Conservation (phyloP, 2,113 vertebrate genomes). For the Indri indri region DNA sequence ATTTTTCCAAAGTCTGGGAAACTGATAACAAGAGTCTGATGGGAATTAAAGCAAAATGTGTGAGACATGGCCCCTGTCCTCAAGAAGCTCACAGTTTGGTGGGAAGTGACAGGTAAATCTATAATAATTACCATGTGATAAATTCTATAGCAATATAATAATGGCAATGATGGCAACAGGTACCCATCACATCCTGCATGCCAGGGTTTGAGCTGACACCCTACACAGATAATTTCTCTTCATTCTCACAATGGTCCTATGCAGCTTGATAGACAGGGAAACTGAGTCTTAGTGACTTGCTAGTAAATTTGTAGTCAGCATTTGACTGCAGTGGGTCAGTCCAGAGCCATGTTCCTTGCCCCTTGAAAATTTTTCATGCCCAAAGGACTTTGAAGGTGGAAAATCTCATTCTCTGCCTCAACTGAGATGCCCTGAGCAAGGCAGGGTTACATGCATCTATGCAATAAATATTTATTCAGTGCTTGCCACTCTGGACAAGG, state of each 20-base stretch:
- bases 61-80: not conserved
- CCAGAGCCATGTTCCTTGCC: not conserved
- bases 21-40: not conserved
- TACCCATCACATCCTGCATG: not conserved
- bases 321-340: not conserved
- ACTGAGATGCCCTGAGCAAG: not conserved
- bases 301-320: not conserved
- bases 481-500: not conserved
- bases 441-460: not conserved
- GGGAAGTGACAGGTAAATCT: not conserved
- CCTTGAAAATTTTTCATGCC: not conserved
- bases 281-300: not conserved
- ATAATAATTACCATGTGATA: too few species aligned
- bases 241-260: not conserved
- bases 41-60: not conserved
- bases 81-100: not conserved
- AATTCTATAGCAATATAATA: not conserved
- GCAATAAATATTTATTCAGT: not conserved
- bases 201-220: not conserved
- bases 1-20: not conserved
- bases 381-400: not conserved
- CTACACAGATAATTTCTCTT: not conserved
- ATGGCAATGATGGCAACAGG: not conserved
- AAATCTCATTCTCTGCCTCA: not conserved
- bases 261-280: not conserved